Base-by-base conservation (phyloP, 2,888 invertebrate species). In the Tuta absoluta region DNA sequence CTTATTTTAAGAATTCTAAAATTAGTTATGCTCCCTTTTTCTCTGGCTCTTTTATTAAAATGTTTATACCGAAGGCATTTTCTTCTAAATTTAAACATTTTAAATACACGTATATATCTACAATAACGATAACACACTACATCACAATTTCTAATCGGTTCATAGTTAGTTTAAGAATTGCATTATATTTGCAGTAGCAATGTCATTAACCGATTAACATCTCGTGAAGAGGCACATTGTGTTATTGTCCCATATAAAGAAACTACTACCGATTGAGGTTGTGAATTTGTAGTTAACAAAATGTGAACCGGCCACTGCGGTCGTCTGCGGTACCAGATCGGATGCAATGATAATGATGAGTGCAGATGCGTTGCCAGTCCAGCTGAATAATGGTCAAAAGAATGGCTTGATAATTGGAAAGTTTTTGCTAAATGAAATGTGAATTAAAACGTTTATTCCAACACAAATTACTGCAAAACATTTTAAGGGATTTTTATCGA, bases 181-280 rank as follows among this genome's bases (percentile, higher is more conserved):
- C 23, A 21, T 19, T 49, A n/a, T n/a, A 19, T 21, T 49, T 49
- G 21, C 12, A 53, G 12, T n/a, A n/a, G 8, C 33, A 63, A 70
- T 66, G 73, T 76, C 73, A 69, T 71, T 75, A 73, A 71, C 75
- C 71, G 75, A 76, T 78, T 73, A 69, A 63, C 69, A 65, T 67
- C 66, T 68, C 23, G 60, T 78, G 71, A 75, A 85, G 84, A 76
- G 78, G 72, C 79, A 78, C 84, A 84, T 82, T 79, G 80, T 75
- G 76, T 78, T 78, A 83, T 85, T 79, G 78, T 80, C 51, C 19
- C 23, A 51, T 51, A 11, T 19, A 23, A 51, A 19, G 51, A 19
- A 11, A 19, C 1, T 11, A 49, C 19, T 7, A n/a, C 49, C 51
- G 21, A 23, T 45, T 45, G 51, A 23, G 21, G 51, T 23, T 17